Evolutionary conservation across 2,888 invertebrate species (phyloP), one percentile per base, ranked within the genome.

Genomic region (Caenorhabditis sp.): DNA sequence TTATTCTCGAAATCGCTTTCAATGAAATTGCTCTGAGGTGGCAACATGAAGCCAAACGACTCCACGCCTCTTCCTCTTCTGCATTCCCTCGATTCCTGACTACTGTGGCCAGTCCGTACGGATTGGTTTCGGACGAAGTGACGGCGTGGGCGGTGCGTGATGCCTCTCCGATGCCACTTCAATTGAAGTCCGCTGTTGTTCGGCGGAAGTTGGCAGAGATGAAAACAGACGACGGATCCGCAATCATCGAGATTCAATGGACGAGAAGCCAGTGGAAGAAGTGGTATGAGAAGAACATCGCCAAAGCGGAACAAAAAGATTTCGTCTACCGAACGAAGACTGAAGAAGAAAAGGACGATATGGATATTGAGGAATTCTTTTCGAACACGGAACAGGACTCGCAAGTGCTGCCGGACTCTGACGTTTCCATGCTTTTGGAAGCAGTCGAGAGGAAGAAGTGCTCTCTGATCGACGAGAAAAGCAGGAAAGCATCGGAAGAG

Each of bases 291-390:
- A 52, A 52, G 39, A 70, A 83, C 30, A 66, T 74, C 13, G 77
- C 65, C n/a, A 84, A 80, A 39, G 77, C 55, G 6, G 78, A 79
- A 45, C 71, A 73, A 30, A 82, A 86, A 37, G 78, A 86, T 48
- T 87, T 82, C 41, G 79, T 79, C 1, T 86, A 86, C 61, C 79
- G 81, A 32, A 63, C 81, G 9, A 87, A 83, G 66, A 79, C 81
- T 0, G 80, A 80, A 48, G 84, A 84, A 61, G 80, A 84, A 27
- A 82, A 82, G 15, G 82, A 84, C 26, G 81, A 81, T 13, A 24
- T 78, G 50, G 82, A 83, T 26, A 30, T 79, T 15, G 50, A 56
- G 9, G 79, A 79, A 59, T 79, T 79, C 53, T 82, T 82, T 48
- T 27, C 78, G 1, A 61, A 58, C 13, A 45, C 39, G 13, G 72